Evolutionary conservation across 2,797 vertebrate species (phyloP).

Genomic region (Emydoidea blandingii): DNA sequence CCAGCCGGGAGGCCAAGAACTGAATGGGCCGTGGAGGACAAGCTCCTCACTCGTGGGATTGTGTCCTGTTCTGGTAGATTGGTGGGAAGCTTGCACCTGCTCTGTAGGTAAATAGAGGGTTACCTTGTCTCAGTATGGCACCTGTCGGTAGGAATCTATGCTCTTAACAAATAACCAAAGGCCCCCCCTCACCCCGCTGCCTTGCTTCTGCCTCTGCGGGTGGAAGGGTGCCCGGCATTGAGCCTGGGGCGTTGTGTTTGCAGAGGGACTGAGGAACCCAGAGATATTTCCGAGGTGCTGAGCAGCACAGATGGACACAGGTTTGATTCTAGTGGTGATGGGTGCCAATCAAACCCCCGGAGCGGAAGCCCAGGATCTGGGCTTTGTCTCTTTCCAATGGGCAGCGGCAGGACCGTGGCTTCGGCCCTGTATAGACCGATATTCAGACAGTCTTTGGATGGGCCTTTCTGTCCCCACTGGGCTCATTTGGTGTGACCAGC

Average conservation of each 20-base stretch:
- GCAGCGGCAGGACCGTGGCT: not conserved
- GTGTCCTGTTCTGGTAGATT: not conserved
- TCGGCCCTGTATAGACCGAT: not conserved
- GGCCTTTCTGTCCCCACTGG: not conserved
- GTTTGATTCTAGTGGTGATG: not conserved
- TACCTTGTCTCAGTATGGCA: not conserved
- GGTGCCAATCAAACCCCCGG: not conserved
- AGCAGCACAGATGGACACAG: not conserved
- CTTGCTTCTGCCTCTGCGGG: not conserved
- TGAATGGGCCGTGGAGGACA: not conserved
- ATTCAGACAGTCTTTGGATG: not conserved
- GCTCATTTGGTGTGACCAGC: not conserved
- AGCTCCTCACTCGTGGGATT: not conserved
- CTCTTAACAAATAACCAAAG: not conserved
- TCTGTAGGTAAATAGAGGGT: not conserved
- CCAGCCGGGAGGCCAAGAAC: not conserved
- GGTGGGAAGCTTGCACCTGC: not conserved
- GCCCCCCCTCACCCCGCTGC: fast-evolving
- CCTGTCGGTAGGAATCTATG: not conserved
- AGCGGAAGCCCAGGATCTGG: not conserved
- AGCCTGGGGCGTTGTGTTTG: not conserved
- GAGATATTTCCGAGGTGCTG: not conserved
- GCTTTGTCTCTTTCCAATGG: not conserved
- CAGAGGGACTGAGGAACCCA: not conserved
- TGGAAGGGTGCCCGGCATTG: not conserved